Percentiles rank a stretch among this genome's conserved stretches.
Conservation (phyloP, 2,797 vertebrate genomes). For the Lutjanus campechanus region DNA sequence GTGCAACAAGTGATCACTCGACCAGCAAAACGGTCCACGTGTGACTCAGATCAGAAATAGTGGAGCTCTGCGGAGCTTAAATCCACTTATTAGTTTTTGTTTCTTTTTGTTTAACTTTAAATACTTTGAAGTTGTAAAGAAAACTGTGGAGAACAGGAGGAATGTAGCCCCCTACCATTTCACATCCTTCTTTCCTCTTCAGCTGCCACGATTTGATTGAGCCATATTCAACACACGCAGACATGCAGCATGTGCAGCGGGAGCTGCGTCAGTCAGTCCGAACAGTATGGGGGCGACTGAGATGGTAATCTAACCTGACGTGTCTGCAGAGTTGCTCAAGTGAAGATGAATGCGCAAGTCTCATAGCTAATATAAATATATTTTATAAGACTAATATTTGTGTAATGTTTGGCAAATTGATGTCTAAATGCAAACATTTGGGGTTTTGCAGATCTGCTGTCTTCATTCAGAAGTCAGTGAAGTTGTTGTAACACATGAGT, state of each 20-base stretch:
- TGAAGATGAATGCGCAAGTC: slow-evolving; percentile 52
- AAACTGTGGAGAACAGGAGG: slow-evolving; percentile 78
- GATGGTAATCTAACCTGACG: slow-evolving; percentile 58
- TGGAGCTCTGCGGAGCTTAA: slow-evolving; percentile 53
- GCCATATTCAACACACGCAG: slow-evolving; percentile 72
- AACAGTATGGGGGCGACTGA: slow-evolving; percentile 49
- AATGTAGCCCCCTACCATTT: slow-evolving; percentile 72
- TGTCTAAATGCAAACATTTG: slow-evolving; percentile 31
- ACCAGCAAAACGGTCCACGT: slow-evolving; percentile 48
- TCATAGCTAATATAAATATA: slow-evolving; percentile 56
- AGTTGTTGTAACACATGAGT: slow-evolving; percentile 35
- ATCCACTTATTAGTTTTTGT: slow-evolving; percentile 45
- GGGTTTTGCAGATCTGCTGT: slow-evolving; percentile 26
- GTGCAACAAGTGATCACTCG: slow-evolving; percentile 57
- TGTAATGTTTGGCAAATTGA: slow-evolving; percentile 48
- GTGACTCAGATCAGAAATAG: slow-evolving; percentile 55
- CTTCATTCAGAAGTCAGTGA: slow-evolving; percentile 51
- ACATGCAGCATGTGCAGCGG: slow-evolving; percentile 54
- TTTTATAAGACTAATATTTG: slow-evolving; percentile 63
- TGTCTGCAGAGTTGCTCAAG: slow-evolving; percentile 58
- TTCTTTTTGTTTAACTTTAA: slow-evolving; percentile 41
- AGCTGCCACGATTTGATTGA: slow-evolving; percentile 74
- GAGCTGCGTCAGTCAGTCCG: slow-evolving; percentile 37
- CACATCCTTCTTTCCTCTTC: slow-evolving; percentile 65
- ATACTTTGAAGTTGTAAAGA: slow-evolving; percentile 74